A percentile compares a stretch with the other conserved stretches of the same genome.
Evolutionary conservation across 2,113 vertebrate genomes (phyloP).

Genomic region (Ophiodon elongatus): DNA sequence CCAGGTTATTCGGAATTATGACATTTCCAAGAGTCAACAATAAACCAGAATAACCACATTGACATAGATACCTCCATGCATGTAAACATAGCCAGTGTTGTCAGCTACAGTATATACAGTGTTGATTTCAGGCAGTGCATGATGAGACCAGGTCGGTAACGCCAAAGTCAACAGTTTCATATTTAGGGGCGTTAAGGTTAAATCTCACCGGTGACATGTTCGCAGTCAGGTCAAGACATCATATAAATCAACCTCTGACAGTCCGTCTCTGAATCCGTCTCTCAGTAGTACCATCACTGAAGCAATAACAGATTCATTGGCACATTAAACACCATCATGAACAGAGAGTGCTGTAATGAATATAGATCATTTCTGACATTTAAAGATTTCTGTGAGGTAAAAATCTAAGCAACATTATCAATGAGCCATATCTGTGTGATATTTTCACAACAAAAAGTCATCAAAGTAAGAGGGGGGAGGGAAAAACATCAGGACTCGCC

Average conservation of each 20-base stretch:
- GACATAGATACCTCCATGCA: conserved; percentile 44
- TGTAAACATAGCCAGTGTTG: conserved; percentile 74
- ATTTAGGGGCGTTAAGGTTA: conserved; percentile 14
- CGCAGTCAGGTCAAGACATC: conserved; percentile 44
- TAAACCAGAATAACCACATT: conserved; percentile 37
- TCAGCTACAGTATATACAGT: conserved; percentile 70
- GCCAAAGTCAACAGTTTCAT: conserved; percentile 29
- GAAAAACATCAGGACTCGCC: conserved; percentile 30
- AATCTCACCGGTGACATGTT: conserved; percentile 34
- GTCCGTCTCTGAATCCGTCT: conserved; percentile 41
- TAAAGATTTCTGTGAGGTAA: conserved; percentile 46
- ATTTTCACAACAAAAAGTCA: conserved; percentile 34
- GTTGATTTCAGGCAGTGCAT: conserved; percentile 73
- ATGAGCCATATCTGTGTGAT: conserved; percentile 34
- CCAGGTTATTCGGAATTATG: conserved; percentile 16
- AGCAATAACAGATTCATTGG: conserved; percentile 78
- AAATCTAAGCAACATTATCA: conserved; percentile 53
- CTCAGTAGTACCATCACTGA: conserved; percentile 71
- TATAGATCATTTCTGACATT: conserved; percentile 57
- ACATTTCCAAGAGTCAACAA: conserved; percentile 8
- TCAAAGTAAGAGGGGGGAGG: conserved; percentile 17
- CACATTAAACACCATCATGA: conserved; percentile 72
- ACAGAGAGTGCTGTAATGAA: conserved; percentile 60
- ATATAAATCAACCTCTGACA: conserved; percentile 37
- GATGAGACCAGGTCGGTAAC: conserved; percentile 53